Base-by-base conservation (phyloP, 2,113 vertebrate species). In the Pelodiscus sinensis region DNA sequence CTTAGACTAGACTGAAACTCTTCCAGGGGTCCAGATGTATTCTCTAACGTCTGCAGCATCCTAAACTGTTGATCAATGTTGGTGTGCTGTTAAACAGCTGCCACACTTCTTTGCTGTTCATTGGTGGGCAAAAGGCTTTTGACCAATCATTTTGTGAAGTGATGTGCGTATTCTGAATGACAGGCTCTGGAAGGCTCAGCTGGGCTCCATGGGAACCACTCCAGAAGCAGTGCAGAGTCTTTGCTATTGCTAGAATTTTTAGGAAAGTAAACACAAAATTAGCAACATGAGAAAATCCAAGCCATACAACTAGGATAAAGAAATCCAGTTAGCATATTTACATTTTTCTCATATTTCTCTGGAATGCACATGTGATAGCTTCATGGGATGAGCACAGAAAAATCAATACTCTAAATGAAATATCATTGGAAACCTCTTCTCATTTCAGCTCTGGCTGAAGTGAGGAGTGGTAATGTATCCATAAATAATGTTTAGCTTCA, bases 401-500 rank as follows among this genome's bases (percentile, higher is more conserved):
- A 97, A 97, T 97, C 95, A 87, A 93, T 95, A 86, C 31, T 29
- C 57, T 87, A 94, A 95, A 96, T 92, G 81, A 97, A 97, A 95
- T 94, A 88, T 86, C 92, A 94, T 86, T 92, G 90, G 90, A 86
- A 71, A 79, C 90, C 80, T 94, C 90, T 97, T 85, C 87, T 97
- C 88, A 90, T 97, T 96, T 97, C 90, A 88, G 80, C 81, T 58
- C 58, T 60, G 83, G 80, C 86, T 57, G 91, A 91, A 90, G 90
- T 85, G 93, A 97, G 85, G 83, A 96, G 88, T 58, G 14, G 84
- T 95, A 95, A 96, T 87, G 90, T 96, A 96, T 88, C 92, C 31
- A 97, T 97, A 97, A 98, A 98, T 97, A 97, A 97, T 94, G 68
- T 94, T 96, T 96, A 95, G 78, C 86, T 97, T 97, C 97, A 94